Conservation (phyloP, 2,888 invertebrate species). For the Drosophila flavopinicola region DNA sequence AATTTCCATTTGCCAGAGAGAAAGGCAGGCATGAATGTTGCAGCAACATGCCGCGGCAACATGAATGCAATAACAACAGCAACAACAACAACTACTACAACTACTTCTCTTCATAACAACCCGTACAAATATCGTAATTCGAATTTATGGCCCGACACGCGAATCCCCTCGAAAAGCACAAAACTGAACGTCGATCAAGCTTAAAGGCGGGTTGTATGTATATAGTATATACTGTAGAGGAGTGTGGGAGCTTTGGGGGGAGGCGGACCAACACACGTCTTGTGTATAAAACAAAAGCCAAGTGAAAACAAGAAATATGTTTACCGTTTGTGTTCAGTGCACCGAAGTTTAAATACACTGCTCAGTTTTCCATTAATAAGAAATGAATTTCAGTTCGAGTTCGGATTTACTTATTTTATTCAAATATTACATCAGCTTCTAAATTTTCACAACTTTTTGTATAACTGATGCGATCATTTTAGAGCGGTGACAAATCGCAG, state of each 20-base stretch:
- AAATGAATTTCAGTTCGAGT: no score
- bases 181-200: conserved; percentile 52
- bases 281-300: conserved; percentile 48
- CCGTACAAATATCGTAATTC: conserved; percentile 47
- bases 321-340: not conserved
- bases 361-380: no score
- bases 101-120: conserved; percentile 1
- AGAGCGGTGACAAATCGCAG: no score
- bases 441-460: no score
- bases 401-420: no score
- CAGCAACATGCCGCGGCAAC: conserved; percentile 53
- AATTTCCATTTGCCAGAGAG: conserved; percentile 39
- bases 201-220: conserved; percentile 18
- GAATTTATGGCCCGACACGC: conserved; percentile 54
- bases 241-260: not conserved
- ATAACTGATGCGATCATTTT: not conserved
- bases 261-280: conserved; percentile 22
- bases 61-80: conserved; percentile 18
- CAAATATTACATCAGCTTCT: no score
- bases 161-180: conserved; percentile 48
- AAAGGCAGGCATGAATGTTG: conserved; percentile 53
- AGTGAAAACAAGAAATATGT: conserved; percentile 26
- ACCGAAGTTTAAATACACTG: conserved; percentile 19
- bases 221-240: not conserved
- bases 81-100: conserved; percentile 8